phyloP scores from a whole-genome alignment of 2,113 vertebrate genomes.

The Theropithecus gelada region DNA sequence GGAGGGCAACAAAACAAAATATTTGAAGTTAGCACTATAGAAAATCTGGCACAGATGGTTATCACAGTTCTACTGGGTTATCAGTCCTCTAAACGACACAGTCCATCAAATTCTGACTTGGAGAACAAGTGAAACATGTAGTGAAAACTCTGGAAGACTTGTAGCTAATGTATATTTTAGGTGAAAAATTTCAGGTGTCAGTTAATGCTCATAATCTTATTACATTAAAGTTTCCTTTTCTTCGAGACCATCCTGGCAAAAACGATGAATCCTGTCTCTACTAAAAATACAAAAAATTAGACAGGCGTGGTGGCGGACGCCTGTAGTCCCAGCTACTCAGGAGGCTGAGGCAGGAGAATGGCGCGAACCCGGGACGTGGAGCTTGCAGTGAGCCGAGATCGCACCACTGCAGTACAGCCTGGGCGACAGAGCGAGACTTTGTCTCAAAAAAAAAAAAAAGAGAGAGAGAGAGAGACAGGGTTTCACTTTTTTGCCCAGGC shows the following conservation, averaged over 20 bases:
- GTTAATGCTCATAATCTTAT: background rate
- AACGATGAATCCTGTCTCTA: too few relatives aligned
- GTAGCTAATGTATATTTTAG: background rate
- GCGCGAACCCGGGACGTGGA: accelerated
- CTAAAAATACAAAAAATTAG: too few relatives aligned
- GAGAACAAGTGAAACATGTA: background rate
- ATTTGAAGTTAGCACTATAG: background rate
- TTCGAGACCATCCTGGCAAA: too few relatives aligned
- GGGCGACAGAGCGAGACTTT: too few relatives aligned
- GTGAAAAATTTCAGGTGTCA: background rate
- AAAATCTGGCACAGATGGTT: background rate
- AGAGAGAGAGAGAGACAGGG: too few relatives aligned
- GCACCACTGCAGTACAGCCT: too few relatives aligned
- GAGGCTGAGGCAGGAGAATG: too few relatives aligned
- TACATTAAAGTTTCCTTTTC: background rate
- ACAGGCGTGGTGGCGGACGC: too few relatives aligned
- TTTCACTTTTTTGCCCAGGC: too few relatives aligned
- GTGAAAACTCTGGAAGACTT: background rate
- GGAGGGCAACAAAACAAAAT: background rate
- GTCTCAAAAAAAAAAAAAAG: too few relatives aligned
- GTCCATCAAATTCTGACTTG: background rate
- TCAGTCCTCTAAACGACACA: background rate
- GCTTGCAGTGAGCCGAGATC: too few relatives aligned
- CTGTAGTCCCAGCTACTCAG: too few relatives aligned
- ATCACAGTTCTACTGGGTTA: background rate